phyloP scores from a whole-genome alignment of 2,113 vertebrate genomes.

The Spermophilus dauricus region DNA sequence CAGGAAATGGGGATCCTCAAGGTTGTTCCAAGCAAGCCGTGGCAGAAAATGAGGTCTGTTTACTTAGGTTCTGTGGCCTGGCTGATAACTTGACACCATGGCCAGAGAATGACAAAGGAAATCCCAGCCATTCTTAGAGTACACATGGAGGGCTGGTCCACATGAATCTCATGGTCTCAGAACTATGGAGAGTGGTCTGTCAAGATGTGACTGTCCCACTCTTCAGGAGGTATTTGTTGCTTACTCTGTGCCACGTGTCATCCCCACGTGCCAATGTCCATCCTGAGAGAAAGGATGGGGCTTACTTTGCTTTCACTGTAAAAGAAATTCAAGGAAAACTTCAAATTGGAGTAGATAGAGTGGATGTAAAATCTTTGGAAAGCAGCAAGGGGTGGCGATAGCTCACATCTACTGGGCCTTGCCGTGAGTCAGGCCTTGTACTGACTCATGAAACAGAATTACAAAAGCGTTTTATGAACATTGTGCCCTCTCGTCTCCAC shows the following conservation, averaged over 20 bases:
- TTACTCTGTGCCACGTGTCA: not conserved
- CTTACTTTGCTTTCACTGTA: not conserved
- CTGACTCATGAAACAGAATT: not conserved
- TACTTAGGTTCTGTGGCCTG: not conserved
- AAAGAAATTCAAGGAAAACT: slow-evolving; percentile 36
- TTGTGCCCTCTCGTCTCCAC: not conserved
- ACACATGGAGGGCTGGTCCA: not conserved
- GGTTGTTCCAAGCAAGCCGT: not conserved
- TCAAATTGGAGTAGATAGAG: not conserved
- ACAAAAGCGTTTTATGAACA: no score
- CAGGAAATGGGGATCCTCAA: not conserved
- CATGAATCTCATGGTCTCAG: not conserved
- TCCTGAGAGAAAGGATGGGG: not conserved
- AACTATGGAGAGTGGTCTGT: not conserved
- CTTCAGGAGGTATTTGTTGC: not conserved
- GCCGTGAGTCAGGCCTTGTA: not conserved
- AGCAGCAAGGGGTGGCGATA: not conserved
- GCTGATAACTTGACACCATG: not conserved
- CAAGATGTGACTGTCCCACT: not conserved
- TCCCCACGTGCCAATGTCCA: not conserved
- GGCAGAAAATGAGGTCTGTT: not conserved
- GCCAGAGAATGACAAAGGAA: not conserved
- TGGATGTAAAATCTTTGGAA: not conserved
- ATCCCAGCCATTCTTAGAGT: not conserved
- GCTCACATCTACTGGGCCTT: not conserved